Conservation (phyloP, 2,113 vertebrate genomes). For the Petroica traversi region DNA sequence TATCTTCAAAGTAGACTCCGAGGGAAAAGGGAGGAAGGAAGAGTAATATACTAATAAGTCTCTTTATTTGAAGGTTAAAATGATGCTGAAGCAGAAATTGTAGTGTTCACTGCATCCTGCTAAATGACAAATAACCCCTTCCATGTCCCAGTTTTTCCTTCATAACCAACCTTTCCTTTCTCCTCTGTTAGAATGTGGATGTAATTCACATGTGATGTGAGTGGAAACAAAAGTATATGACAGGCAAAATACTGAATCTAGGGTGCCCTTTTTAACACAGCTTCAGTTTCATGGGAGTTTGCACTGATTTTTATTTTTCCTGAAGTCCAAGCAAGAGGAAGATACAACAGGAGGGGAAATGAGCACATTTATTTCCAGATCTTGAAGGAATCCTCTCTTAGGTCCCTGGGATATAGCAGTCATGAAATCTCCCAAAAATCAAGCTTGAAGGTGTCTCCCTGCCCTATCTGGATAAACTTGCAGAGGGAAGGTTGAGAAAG, state of each 20-base stretch:
- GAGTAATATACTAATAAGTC: background rate
- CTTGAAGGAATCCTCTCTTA: background rate
- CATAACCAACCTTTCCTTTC: background rate
- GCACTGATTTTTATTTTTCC: background rate
- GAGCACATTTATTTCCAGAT: background rate
- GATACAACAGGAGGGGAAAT: background rate
- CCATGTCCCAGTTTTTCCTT: accelerated
- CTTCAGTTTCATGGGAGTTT: background rate
- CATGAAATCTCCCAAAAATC: background rate
- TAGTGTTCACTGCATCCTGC: background rate
- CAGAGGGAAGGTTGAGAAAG: background rate
- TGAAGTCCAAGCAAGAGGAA: background rate
- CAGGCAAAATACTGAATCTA: background rate
- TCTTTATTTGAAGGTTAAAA: background rate
- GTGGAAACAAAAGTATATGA: background rate
- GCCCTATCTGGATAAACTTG: background rate
- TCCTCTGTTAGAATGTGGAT: background rate
- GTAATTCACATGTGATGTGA: background rate
- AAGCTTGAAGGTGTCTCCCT: background rate
- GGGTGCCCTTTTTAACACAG: background rate
- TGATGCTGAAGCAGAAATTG: background rate
- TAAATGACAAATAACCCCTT: background rate
- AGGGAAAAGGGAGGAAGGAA: background rate
- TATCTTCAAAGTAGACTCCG: background rate
- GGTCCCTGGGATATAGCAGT: background rate